A percentile compares a stretch with the other conserved stretches of the same genome.
phyloP scores from a whole-genome alignment of 2,888 invertebrate species.

The Caenorhabditis wallacei region DNA sequence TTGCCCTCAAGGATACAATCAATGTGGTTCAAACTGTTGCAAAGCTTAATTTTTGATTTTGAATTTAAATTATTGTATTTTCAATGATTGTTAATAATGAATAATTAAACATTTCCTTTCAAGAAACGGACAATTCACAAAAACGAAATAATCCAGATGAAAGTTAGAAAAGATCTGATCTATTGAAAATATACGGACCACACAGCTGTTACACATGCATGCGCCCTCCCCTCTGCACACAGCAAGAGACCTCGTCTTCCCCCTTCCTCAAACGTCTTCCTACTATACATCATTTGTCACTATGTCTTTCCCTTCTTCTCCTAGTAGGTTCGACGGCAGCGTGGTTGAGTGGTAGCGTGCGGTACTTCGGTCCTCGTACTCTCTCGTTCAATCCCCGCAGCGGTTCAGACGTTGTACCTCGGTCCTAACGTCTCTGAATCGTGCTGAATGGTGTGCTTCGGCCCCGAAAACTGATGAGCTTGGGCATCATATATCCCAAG shows the following conservation, averaged over 20 bases:
- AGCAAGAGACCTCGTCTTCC: neutral
- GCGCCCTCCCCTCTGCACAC: neutral
- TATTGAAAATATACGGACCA: too few relatives aligned
- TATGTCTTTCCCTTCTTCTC: neutral
- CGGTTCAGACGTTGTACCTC: neutral
- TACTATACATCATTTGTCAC: neutral
- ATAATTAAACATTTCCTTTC: neutral
- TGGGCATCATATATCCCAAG: constrained; percentile 9
- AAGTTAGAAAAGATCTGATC: too few relatives aligned
- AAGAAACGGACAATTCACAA: too few relatives aligned
- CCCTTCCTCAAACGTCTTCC: neutral
- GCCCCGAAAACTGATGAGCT: constrained; percentile 15
- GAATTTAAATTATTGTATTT: constrained; percentile 38
- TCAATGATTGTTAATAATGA: constrained; percentile 15
- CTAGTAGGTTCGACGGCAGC: neutral
- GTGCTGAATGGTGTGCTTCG: constrained; percentile 19
- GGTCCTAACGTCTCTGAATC: constrained; percentile 1
- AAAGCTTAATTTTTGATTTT: constrained; percentile 3
- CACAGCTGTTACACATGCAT: too few relatives aligned
- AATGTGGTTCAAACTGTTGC: constrained; percentile 61
- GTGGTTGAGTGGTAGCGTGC: constrained; percentile 25
- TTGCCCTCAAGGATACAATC: constrained; percentile 52
- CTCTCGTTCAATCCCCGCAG: constrained; percentile 15
- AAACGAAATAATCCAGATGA: too few relatives aligned
- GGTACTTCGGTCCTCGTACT: constrained; percentile 34